phyloP scores from a whole-genome alignment of 1,140 invertebrate genomes.

The Drosophila kanapiae region DNA sequence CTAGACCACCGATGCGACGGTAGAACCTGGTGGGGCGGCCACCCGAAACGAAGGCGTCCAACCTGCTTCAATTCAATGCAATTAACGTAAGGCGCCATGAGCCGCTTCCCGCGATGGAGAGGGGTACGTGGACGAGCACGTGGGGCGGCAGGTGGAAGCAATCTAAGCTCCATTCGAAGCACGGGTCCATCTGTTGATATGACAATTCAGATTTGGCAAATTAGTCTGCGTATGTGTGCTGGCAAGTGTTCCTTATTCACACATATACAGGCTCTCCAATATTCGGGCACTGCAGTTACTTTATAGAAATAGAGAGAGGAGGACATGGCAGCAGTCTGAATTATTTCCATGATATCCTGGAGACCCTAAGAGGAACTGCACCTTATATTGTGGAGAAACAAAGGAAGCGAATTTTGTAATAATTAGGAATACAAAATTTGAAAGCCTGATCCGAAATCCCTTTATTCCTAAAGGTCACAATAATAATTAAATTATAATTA shows the following conservation, averaged over 20 bases:
- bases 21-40: not conserved
- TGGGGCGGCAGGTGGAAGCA: constrained; percentile 12
- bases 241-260: constrained; percentile 45
- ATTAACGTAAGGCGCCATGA: constrained; percentile 76
- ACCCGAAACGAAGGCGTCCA: constrained; percentile 39
- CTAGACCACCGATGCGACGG: constrained; percentile 18
- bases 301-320: constrained; percentile 9
- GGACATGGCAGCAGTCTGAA: not conserved
- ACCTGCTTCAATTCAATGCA: constrained; percentile 71
- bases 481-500: too few species aligned
- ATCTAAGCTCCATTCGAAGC: constrained; percentile 26
- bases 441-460: too few species aligned
- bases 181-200: constrained; percentile 67
- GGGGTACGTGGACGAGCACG: not conserved
- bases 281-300: constrained; percentile 14
- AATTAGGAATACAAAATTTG: too few species aligned
- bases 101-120: constrained; percentile 1
- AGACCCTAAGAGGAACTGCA: not conserved
- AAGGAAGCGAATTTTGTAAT: too few species aligned
- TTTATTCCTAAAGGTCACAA: too few species aligned
- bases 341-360: not conserved
- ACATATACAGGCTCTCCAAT: constrained; percentile 24
- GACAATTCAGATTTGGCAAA: constrained; percentile 65
- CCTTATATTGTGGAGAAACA: not conserved
- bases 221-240: constrained; percentile 31